These are phyloP conservation scores for Staurois parvus DNA, from an alignment of 2,797 vertebrate genomes.

Conservation along the genomic window DNA sequence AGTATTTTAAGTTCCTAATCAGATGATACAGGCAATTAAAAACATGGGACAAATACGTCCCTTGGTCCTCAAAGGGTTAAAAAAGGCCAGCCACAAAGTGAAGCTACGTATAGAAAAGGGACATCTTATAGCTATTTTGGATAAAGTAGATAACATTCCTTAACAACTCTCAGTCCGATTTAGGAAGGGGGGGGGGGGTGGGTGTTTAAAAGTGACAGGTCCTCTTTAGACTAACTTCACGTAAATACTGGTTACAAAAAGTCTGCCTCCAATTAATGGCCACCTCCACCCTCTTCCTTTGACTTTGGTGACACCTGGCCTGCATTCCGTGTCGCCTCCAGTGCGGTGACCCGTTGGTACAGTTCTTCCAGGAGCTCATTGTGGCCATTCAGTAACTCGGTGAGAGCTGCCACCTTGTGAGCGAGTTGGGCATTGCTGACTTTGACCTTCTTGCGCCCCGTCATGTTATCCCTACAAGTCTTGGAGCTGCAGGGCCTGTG, in stretches of 20 bases:
- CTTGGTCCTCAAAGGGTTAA: too few relatives aligned
- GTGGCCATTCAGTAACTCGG: slow-evolving; percentile 50
- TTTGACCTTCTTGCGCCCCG: background rate
- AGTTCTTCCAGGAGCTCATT: slow-evolving; percentile 50
- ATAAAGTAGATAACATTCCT: too few relatives aligned
- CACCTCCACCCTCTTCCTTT: slow-evolving; percentile 3
- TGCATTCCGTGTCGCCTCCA: slow-evolving; percentile 4
- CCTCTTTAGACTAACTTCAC: background rate
- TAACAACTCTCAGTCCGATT: too few relatives aligned
- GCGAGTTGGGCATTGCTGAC: background rate
- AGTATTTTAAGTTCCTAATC: too few relatives aligned
- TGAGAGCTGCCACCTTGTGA: slow-evolving; percentile 32
- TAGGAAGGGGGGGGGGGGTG: too few relatives aligned
- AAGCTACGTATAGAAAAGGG: too few relatives aligned
- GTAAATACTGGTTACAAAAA: too few relatives aligned
- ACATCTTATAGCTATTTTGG: too few relatives aligned
- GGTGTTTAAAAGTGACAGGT: background rate
- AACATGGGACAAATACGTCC: too few relatives aligned
- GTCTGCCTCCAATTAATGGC: background rate
- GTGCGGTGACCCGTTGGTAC: slow-evolving; percentile 34
- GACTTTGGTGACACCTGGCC: background rate
- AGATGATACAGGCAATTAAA: too few relatives aligned
- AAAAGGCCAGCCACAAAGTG: too few relatives aligned
- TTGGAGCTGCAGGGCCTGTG: fast-evolving
- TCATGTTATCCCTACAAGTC: background rate